These are phyloP conservation scores for Mystacides longicornis DNA, from an alignment of 2,888 invertebrate species.

Conservation along the genomic window DNA sequence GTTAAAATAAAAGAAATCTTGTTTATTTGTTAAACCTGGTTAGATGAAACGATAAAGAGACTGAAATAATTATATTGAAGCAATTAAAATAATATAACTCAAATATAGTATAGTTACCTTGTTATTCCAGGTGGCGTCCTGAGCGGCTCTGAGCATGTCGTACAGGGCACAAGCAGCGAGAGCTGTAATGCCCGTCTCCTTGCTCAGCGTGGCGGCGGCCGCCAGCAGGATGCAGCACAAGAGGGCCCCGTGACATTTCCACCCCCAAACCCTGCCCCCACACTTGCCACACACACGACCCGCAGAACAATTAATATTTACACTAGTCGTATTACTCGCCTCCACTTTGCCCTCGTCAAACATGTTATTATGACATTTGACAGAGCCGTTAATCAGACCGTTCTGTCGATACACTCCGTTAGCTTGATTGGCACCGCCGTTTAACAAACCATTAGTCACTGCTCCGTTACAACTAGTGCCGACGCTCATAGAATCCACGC, in stretches of 20 bases:
- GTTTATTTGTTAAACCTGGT: too few relatives aligned
- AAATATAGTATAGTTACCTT: conserved; percentile 41
- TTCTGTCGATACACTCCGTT: conserved; percentile 12
- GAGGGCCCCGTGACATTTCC: conserved; percentile 51
- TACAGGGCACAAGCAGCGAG: conserved; percentile 84
- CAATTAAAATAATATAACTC: too few relatives aligned
- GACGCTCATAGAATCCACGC: conserved; percentile 7
- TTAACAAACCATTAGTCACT: conserved; percentile 13
- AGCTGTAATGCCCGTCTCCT: conserved; percentile 92
- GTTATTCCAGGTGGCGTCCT: conserved; percentile 41
- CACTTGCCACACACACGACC: conserved; percentile 12
- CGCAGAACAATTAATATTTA: conserved; percentile 7
- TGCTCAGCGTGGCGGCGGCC: conserved; percentile 80
- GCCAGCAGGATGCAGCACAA: conserved; percentile 57
- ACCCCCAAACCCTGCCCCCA: conserved; percentile 36
- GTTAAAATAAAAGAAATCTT: too few relatives aligned
- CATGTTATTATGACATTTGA: conserved; percentile 14
- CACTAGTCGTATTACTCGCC: not conserved
- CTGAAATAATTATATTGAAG: too few relatives aligned
- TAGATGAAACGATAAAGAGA: too few relatives aligned
- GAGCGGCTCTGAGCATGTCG: conserved; percentile 62
- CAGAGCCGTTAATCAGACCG: conserved; percentile 20
- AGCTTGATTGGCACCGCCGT: conserved; percentile 11
- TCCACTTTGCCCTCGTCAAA: conserved; percentile 16
- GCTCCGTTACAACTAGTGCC: conserved; percentile 14